A percentile compares a stretch with the other conserved stretches of the same genome.
Conservation (phyloP, 2,113 vertebrate species). For the Chloroceryle aenea region DNA sequence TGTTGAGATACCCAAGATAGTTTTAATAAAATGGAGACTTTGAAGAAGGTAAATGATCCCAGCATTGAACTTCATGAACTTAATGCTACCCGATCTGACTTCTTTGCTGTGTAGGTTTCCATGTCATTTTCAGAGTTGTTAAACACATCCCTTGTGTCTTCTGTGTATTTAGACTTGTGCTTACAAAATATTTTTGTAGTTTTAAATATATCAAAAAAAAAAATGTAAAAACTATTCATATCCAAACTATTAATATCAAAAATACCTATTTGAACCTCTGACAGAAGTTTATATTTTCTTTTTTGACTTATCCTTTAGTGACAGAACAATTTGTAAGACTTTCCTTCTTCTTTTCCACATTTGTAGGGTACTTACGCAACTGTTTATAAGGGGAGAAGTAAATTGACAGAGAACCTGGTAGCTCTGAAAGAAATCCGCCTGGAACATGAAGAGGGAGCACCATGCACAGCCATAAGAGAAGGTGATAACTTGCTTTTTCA, state of each 20-base stretch:
- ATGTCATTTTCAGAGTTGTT: not conserved
- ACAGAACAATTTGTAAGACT: not conserved
- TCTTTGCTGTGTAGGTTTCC: not conserved
- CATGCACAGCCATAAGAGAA: conserved; percentile 98
- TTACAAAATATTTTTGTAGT: not conserved
- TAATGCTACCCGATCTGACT: not conserved
- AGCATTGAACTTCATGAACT: not conserved
- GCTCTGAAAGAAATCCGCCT: conserved; percentile 97
- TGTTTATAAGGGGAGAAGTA: conserved; percentile 98
- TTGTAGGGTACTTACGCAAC: conserved; percentile 95
- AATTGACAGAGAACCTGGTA: conserved; percentile 97
- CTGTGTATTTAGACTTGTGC: not conserved
- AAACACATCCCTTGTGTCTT: not conserved
- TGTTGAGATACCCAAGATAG: not conserved
- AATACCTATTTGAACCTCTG: not conserved
- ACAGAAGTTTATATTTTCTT: not conserved
- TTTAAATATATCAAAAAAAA: not conserved
- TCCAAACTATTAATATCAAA: not conserved
- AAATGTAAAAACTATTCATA: not conserved
- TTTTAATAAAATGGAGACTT: not conserved
- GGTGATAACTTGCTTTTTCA: conserved; percentile 70
- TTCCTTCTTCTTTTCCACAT: not conserved
- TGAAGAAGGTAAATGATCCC: not conserved
- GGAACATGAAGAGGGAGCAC: conserved; percentile 97
- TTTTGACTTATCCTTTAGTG: not conserved